Conservation (phyloP, 2,888 invertebrate genomes). For the Temnothorax unifasciatus region DNA sequence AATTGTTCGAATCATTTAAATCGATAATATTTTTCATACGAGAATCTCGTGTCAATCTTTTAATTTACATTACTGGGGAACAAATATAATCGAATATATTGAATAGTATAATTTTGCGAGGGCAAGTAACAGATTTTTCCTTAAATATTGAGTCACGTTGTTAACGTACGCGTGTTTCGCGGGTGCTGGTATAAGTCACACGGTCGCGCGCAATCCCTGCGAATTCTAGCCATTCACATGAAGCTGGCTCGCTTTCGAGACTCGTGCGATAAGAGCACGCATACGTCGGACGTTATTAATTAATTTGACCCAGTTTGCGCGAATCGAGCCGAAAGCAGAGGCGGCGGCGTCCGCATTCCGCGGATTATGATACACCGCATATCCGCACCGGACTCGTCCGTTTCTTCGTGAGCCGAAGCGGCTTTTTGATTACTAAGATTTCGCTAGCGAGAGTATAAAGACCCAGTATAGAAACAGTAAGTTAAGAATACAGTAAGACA, state of each 20-base stretch:
- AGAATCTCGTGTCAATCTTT: neutral
- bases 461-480: neutral
- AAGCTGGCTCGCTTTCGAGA: slow-evolving; percentile 14
- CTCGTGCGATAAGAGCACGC: neutral
- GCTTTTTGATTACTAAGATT: slow-evolving; percentile 21
- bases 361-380: slow-evolving; percentile 36
- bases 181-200: neutral
- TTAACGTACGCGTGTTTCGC: neutral
- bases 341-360: neutral
- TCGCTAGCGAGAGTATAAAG: neutral
- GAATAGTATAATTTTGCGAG: neutral
- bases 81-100: neutral
- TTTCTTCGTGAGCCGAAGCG: slow-evolving; percentile 14
- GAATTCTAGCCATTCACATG: slow-evolving; percentile 30
- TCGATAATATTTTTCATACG: neutral
- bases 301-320: slow-evolving; percentile 26
- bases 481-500: neutral
- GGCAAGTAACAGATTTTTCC: neutral
- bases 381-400: slow-evolving; percentile 18
- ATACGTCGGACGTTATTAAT: slow-evolving; percentile 31
- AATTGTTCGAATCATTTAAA: neutral
- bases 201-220: slow-evolving; percentile 27
- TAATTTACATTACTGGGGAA: neutral
- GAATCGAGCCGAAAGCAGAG: neutral
- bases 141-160: neutral